Evolutionary conservation across 2,888 invertebrate species (phyloP).

Genomic region (Nomada lathburiana): DNA sequence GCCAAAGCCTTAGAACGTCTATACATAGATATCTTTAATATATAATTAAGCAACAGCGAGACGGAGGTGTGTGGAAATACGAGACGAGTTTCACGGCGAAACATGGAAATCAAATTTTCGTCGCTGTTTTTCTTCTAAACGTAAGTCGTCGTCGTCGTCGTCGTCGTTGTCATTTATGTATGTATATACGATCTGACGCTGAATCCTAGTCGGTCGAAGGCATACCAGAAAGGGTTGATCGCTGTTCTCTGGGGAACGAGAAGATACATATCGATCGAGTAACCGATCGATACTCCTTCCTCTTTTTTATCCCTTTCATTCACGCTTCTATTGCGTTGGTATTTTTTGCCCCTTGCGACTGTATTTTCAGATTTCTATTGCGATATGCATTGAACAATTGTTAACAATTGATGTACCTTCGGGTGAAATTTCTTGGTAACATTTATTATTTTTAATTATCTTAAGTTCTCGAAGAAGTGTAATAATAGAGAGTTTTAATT

Average conservation of each 20-base stretch:
- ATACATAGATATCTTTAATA: slow-evolving; percentile 78
- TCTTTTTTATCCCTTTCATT: slow-evolving; percentile 4
- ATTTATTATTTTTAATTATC: no score
- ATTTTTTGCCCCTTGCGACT: background rate
- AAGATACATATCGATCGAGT: background rate
- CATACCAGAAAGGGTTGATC: slow-evolving; percentile 65
- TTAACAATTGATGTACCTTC: no score
- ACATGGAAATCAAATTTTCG: background rate
- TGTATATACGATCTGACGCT: slow-evolving; percentile 83
- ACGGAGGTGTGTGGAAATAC: slow-evolving; percentile 1
- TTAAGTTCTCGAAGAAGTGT: no score
- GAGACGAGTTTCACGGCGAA: background rate
- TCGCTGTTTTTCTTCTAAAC: slow-evolving; percentile 32
- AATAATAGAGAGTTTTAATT: background rate
- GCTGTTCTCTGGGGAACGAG: slow-evolving; percentile 15
- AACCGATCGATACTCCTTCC: slow-evolving; percentile 15
- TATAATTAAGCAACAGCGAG: slow-evolving; percentile 60
- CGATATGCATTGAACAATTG: no score
- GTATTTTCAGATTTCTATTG: background rate
- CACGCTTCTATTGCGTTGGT: background rate
- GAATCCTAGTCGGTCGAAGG: slow-evolving; percentile 82
- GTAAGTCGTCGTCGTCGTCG: background rate
- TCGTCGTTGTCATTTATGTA: slow-evolving; percentile 75
- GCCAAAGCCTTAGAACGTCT: slow-evolving; percentile 84
- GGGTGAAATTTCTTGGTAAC: no score